Conservation (phyloP, 2,113 vertebrate species). For the Athene noctua region DNA sequence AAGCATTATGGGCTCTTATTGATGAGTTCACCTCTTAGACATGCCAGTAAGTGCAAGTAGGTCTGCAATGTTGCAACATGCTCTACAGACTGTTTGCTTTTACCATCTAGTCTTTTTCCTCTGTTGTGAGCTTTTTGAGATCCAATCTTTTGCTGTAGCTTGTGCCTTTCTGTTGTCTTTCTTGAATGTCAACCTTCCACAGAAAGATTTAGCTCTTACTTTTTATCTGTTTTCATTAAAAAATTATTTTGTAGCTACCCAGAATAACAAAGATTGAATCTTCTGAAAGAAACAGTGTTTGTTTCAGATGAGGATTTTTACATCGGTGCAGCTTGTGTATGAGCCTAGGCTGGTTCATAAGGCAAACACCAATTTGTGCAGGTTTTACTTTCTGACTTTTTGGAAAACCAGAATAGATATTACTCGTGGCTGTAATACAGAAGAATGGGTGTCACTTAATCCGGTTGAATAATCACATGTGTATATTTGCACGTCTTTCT, state of each 20-base stretch:
- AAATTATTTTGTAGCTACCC: not conserved
- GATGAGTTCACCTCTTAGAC: not conserved
- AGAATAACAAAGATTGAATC: not conserved
- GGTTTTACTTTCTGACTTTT: not conserved
- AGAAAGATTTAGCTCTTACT: not conserved
- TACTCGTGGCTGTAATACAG: not conserved
- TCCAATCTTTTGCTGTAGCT: not conserved
- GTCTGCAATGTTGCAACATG: not conserved
- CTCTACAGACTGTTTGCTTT: not conserved
- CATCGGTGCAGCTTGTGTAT: not conserved
- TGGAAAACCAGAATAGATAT: not conserved
- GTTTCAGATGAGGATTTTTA: not conserved
- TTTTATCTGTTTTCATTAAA: not conserved
- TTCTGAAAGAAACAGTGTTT: not conserved
- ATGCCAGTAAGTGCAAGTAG: not conserved
- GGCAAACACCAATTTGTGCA: not conserved
- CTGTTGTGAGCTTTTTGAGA: not conserved
- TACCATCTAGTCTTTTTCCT: not conserved
- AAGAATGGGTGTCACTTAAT: not conserved
- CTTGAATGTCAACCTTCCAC: not conserved
- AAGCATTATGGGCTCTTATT: not conserved
- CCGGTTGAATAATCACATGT: not conserved
- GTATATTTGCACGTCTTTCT: not conserved
- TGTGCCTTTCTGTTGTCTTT: not conserved
- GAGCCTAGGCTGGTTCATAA: not conserved